Evolutionary conservation across 2,113 vertebrate genomes (phyloP).

Genomic region (Clinocottus analis): DNA sequence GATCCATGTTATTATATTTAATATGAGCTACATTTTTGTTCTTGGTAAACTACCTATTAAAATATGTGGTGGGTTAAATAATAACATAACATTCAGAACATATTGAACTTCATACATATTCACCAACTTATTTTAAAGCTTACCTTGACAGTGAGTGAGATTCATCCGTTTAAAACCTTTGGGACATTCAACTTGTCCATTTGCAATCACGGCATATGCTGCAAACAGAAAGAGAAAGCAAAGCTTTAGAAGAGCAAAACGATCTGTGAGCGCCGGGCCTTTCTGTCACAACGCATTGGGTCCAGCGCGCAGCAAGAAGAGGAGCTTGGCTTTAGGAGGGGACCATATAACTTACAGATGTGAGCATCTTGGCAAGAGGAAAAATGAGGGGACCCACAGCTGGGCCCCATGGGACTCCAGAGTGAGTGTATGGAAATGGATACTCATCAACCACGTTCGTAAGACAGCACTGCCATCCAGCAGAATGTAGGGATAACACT

Average conservation of each 20-base stretch:
- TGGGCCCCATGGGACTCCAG: slow-evolving; percentile 58
- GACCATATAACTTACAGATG: slow-evolving; percentile 77
- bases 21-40: slow-evolving; percentile 6
- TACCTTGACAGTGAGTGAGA: slow-evolving; percentile 94
- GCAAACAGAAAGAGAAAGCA: slow-evolving; percentile 57
- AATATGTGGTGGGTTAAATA: slow-evolving; percentile 4
- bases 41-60: slow-evolving; percentile 8
- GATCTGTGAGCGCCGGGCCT: slow-evolving; percentile 7
- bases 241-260: slow-evolving; percentile 30
- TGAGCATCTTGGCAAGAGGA: slow-evolving; percentile 62
- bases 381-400: slow-evolving; percentile 66
- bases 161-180: slow-evolving; percentile 93
- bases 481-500: slow-evolving; percentile 69
- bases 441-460: slow-evolving; percentile 67
- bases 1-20: slow-evolving; percentile 15
- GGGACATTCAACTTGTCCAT: slow-evolving; percentile 92
- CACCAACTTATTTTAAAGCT: slow-evolving; percentile 53
- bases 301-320: slow-evolving; percentile 32
- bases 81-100: not conserved
- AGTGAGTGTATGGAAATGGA: slow-evolving; percentile 66
- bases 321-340: slow-evolving; percentile 28
- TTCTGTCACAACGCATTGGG: slow-evolving; percentile 48
- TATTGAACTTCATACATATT: not conserved
- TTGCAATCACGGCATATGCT: slow-evolving; percentile 89
- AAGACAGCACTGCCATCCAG: slow-evolving; percentile 68